Evolutionary conservation across 2,888 invertebrate genomes (phyloP), one percentile per base, ranked within the genome.

Genomic region (Molorchus minor): DNA sequence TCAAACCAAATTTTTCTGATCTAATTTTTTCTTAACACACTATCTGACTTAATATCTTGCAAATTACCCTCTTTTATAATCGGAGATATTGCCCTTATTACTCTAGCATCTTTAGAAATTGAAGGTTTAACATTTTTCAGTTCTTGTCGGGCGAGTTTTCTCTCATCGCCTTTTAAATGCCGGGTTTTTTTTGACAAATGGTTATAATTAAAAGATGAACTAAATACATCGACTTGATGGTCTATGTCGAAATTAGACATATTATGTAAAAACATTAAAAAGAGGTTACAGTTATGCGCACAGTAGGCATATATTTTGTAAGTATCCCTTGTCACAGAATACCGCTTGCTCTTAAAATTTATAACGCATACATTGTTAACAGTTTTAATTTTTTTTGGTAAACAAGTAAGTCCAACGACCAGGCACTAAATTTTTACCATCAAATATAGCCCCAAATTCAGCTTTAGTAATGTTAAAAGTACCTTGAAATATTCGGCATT

Each of bases 21-120:
- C 55, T 45, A 8, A 55, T 16, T 45, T 36, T n/a, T 55, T 21
- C 54, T 44, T 10, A 54, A 44, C 1, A 44, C 54, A 33, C 35
- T 12, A 4, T 54, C 54, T 7, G 54, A 54, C 16, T 55, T 55
- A 1, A 45, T 55, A n/a, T 55, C 38, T 29, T 55, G 45, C n/a
- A 45, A 16, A 38, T 55, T 55, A 16, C 55, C 55, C 16, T 45
- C 45, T 3, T 45, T 45, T 2, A 45, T n/a, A 5, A 45, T 45
- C 3, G 45, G 2, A 10, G 4, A 29, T 8, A 13, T 15, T 30
- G 45, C 29, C 17, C 17, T 3, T 10, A 20, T 25, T 16, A 45
- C 1, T 45, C 17, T 13, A 2, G 3, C 16, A 7, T 45, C 45
- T 17, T 30, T 45, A 13, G 15, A 45, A 29, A 30, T 15, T 2